Evolutionary conservation across 2,113 vertebrate species (phyloP), one percentile per base, ranked within the genome.

Genomic region (Haplotaxodon microlepis): DNA sequence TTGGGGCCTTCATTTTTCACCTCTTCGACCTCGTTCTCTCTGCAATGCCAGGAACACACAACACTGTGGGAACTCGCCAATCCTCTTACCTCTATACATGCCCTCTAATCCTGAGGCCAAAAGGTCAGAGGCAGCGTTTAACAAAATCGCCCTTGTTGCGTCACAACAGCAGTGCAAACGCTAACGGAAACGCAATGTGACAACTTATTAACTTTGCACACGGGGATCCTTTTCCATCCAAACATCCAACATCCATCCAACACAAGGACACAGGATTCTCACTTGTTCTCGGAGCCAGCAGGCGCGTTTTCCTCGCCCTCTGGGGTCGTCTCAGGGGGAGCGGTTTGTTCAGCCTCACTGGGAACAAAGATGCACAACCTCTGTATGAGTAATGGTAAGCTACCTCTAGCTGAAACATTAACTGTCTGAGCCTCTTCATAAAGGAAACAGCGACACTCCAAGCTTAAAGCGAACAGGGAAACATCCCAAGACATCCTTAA

Each of bases 201-300:
- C 56, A 54, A 47, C 27, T 4, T 3, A 34, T 42, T 51, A 19
- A 76, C 24, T n/a, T 29, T 1, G n/a, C 8, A 19, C 2, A 31
- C 1, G 5, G 19, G 59, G 53, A 24, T 59, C 17, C 10, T 56
- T 19, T 31, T n/a, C 4, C 29, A 51, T 51, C 27, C 50, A 16
- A 82, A 42, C 14, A 31, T 24, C 5, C 11, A 10, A 34, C 3
- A 7, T 17, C 12, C 42, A 76, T 76, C 16, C 61, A 21, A 82
- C 7, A 36, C 3, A 10, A 31, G 27, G 11, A 82, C 82, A 50
- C 51, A 34, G 53, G 69, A 88, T 53, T 95, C 98, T 97, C 94
- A 99, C 98, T 99, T 99, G 96, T 99, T 99, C 96, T 99, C 98
- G 50, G 99, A 99, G 63, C 99, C 97, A 82, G 97, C 97, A 82